Conservation (phyloP, 2,797 vertebrate species). For the Neomorphus geoffroyi region DNA sequence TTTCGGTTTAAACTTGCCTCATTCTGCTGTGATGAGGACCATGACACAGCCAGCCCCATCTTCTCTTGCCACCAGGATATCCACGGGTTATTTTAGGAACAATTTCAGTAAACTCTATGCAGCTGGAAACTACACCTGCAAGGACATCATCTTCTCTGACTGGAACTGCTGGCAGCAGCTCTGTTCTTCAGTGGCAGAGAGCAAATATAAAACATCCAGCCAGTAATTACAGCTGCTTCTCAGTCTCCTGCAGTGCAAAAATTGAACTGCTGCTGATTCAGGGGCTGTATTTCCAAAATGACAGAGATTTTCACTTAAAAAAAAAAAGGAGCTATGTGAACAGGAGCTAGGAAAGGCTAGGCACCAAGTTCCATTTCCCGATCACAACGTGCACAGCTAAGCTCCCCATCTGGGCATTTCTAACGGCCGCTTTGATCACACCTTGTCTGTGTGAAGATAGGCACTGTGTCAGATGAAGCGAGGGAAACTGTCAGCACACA, state of each 20-base stretch:
- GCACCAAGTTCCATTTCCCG: neutral
- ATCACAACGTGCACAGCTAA: neutral
- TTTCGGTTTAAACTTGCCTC: conserved; percentile 15
- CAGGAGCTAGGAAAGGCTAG: neutral
- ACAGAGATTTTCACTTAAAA: neutral
- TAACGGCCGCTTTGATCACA: neutral
- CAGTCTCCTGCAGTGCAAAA: neutral
- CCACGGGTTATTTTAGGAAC: neutral
- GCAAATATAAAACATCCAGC: neutral
- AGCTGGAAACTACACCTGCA: neutral
- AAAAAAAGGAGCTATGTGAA: neutral
- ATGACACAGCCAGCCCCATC: neutral
- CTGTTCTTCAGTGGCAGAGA: neutral
- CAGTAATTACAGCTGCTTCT: neutral
- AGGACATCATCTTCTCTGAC: neutral
- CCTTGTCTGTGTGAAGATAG: neutral
- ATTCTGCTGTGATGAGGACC: neutral
- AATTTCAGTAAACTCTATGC: neutral
- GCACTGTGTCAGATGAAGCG: neutral
- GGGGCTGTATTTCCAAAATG: neutral
- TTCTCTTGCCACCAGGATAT: neutral
- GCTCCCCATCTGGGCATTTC: neutral
- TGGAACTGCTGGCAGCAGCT: neutral
- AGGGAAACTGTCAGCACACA: neutral
- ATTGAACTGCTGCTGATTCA: neutral